A percentile compares a stretch with the other conserved stretches of the same genome.
phyloP scores from a whole-genome alignment of 2,113 vertebrate species.

The Scomber colias region DNA sequence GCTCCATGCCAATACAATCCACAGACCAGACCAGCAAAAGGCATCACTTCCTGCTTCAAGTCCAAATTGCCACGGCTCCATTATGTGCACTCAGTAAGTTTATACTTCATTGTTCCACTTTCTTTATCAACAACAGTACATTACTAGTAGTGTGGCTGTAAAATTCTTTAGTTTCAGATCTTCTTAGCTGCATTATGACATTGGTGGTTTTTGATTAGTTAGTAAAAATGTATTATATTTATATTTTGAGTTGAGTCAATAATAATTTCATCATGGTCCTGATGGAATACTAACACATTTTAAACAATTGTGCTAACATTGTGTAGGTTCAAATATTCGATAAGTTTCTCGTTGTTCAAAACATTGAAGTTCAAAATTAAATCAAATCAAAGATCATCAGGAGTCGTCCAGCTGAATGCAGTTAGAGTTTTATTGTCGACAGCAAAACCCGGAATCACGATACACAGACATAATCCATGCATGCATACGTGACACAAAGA shows the following conservation, averaged over 20 bases:
- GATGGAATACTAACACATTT: not conserved
- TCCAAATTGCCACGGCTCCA: conserved; percentile 85
- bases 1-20: conserved; percentile 85
- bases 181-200: not conserved
- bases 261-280: not conserved
- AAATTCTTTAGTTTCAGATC: not conserved
- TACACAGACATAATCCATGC: no score
- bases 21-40: conserved; percentile 53
- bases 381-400: no score
- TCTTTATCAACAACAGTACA: not conserved
- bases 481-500: no score
- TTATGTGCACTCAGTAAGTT: conserved; percentile 80
- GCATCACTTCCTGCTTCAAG: conserved; percentile 87
- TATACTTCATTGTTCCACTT: not conserved
- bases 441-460: no score
- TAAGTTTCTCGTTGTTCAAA: no score
- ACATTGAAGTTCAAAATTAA: no score
- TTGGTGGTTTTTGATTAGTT: not conserved
- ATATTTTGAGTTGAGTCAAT: not conserved
- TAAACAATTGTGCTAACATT: conserved; percentile 1
- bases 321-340: no score
- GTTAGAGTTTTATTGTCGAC: no score
- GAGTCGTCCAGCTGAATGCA: no score
- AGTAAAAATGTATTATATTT: not conserved
- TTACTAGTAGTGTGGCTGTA: no score